Evolutionary conservation across 2,113 vertebrate genomes (phyloP).

Genomic region (Entelurus aequoreus): DNA sequence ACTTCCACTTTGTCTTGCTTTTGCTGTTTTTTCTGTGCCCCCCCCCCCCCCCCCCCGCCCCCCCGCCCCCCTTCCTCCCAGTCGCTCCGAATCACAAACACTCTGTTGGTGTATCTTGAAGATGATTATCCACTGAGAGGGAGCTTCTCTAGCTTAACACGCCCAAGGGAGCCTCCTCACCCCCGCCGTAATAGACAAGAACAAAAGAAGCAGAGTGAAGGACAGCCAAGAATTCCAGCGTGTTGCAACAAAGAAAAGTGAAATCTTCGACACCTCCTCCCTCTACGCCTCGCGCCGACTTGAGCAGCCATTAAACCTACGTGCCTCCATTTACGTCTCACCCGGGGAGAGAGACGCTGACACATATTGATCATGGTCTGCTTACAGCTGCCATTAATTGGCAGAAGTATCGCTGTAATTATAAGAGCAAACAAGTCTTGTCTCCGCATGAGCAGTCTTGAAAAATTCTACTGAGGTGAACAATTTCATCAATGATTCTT

Average conservation of each 20-base stretch:
- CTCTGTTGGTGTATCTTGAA: conserved; percentile 56
- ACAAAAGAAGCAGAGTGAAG: conserved; percentile 57
- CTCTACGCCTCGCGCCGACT: conserved; percentile 11
- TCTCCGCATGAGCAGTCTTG: background rate
- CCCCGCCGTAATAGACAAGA: conserved; percentile 59
- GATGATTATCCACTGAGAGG: conserved; percentile 64
- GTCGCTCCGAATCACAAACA: conserved; percentile 52
- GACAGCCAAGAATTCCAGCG: conserved; percentile 55
- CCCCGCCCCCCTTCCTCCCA: too few species aligned
- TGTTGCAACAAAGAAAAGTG: conserved; percentile 64
- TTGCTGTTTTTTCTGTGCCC: background rate
- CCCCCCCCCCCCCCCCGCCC: too few species aligned
- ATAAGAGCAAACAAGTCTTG: conserved; percentile 19
- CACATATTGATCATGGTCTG: conserved; percentile 73
- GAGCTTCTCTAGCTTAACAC: conserved; percentile 56
- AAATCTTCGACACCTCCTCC: conserved; percentile 20
- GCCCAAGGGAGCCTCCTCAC: conserved; percentile 63
- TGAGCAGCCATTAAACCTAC: conserved; percentile 35
- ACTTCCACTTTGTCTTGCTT: background rate
- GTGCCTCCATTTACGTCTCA: conserved; percentile 63
- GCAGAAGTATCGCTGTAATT: conserved; percentile 47
- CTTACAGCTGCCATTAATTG: conserved; percentile 68
- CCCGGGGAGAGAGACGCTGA: conserved; percentile 66
- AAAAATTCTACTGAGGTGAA: background rate
- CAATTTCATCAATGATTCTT: background rate